A percentile compares a stretch with the other conserved stretches of the same genome.
phyloP scores from a whole-genome alignment of 92 coral and sea anemone species.

The Actinostola sp. region DNA sequence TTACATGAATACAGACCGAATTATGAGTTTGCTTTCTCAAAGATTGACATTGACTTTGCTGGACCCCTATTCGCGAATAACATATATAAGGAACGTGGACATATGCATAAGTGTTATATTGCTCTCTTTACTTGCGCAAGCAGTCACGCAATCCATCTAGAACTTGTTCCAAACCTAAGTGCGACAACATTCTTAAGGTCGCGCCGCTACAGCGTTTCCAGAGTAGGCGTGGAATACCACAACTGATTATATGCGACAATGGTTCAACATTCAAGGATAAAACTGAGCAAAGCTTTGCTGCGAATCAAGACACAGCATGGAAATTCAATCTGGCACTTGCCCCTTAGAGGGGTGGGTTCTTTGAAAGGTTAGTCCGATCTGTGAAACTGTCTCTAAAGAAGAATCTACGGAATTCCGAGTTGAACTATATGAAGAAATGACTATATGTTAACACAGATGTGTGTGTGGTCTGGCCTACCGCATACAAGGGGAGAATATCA shows the following conservation, averaged over 20 bases:
- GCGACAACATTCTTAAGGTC: conserved; percentile 16
- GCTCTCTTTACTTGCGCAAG: conserved; percentile 36
- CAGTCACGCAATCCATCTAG: conserved; percentile 44
- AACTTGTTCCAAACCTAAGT: conserved; percentile 27
- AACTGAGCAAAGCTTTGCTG: conserved; percentile 23
- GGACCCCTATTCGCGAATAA: conserved; percentile 21
- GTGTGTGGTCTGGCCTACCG: too few species aligned
- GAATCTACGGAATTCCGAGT: too few species aligned
- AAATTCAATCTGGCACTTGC: conserved; percentile 21
- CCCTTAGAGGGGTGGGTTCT: conserved; percentile 54
- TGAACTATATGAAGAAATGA: too few species aligned
- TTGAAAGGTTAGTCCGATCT: conserved; percentile 36
- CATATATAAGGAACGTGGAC: background rate
- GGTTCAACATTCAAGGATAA: conserved; percentile 22
- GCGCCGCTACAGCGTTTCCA: conserved; percentile 42
- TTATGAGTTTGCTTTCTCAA: conserved; percentile 28
- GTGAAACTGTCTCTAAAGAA: conserved; percentile 42
- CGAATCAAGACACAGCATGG: conserved; percentile 28
- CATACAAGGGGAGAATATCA: too few species aligned
- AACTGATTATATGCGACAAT: conserved; percentile 21
- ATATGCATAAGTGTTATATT: conserved; percentile 19
- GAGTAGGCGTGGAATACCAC: conserved; percentile 36
- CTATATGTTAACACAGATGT: too few species aligned
- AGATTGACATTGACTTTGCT: conserved; percentile 28
- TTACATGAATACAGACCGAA: conserved; percentile 13